Evolutionary conservation across 2,888 invertebrate species (phyloP), one percentile per base, ranked within the genome.

Genomic region (Apodemia duryi): DNA sequence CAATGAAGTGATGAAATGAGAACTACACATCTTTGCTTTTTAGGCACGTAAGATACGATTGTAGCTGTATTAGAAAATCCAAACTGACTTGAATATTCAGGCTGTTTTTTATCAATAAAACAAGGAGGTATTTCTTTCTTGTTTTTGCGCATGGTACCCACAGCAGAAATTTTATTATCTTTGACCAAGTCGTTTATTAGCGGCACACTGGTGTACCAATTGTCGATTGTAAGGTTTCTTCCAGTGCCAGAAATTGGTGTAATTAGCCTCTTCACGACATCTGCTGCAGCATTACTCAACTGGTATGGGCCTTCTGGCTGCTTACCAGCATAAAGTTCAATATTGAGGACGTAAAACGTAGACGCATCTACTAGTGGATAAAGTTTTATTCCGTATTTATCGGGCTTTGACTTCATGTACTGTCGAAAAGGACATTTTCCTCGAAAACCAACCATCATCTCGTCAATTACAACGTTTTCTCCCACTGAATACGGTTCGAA

Each of bases 321-420:
- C 46, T 49, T 49, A 29, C 75, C 78, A 61, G 70, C 69, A 70
- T 77, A 75, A 69, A 77, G 68, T 71, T 77, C 75, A 49, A 75
- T 65, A 61, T 75, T 76, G 11, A 71, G 65, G 62, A 71, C 68
- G 49, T 74, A 73, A 70, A 72, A 75, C 61, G 69, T 74, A 70
- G 65, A 49, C 66, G 68, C 71, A 65, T 74, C 71, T 65, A 73
- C 69, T 57, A 75, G 60, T 32, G 62, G 29, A 51, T 49, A 62
- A 11, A 62, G 66, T 67, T 70, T 65, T 4, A 60, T 63, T 60
- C 49, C 65, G 43, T 65, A 51, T 65, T 64, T 64, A 57, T 49
- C 49, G 51, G 62, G 28, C 38, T 62, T 62, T 32, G 61, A 54
- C 29, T 54, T 54, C 29, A 29, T 54, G 64, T 71, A 71, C 63